Percentiles rank a stretch among this genome's conserved stretches.
Conservation (phyloP, 2,797 vertebrate species). For the Sciaenops ocellatus region DNA sequence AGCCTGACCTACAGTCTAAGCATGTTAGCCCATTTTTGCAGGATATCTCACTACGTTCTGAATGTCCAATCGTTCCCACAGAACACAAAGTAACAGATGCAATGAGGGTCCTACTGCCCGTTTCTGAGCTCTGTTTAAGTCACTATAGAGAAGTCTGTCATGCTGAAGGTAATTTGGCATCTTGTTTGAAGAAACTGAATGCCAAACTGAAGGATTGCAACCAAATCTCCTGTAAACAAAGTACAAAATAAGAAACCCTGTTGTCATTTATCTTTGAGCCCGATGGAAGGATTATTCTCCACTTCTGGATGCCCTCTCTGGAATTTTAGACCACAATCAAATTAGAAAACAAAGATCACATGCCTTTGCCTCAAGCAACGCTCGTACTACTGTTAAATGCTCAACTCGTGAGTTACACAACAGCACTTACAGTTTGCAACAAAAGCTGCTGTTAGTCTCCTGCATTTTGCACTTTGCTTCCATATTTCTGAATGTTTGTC, state of each 20-base stretch:
- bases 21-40: conserved; percentile 48
- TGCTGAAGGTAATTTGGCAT: conserved; percentile 34
- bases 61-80: conserved; percentile 15
- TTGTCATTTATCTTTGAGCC: neutral
- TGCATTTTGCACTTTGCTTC: conserved; percentile 1
- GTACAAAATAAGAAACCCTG: conserved; percentile 4
- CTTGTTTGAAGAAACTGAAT: conserved; percentile 21
- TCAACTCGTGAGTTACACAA: conserved; percentile 30
- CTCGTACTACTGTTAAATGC: conserved; percentile 27
- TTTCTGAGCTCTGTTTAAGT: conserved; percentile 33
- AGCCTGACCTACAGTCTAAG: conserved; percentile 60
- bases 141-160: conserved; percentile 24
- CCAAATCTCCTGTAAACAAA: conserved; percentile 3
- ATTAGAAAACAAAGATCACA: conserved; percentile 40
- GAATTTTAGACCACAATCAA: conserved; percentile 27
- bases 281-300: neutral
- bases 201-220: conserved; percentile 4
- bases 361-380: conserved; percentile 33
- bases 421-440: conserved; percentile 27
- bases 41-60: conserved; percentile 25
- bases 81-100: conserved; percentile 13
- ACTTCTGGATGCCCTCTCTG: neutral
- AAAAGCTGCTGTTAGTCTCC: neutral
- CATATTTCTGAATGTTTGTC: conserved; percentile 5
- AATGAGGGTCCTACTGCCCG: neutral